Evolutionary conservation across 1,140 invertebrate species (phyloP), one percentile per base, ranked within the genome.

Genomic region (Drosophila suzukii): DNA sequence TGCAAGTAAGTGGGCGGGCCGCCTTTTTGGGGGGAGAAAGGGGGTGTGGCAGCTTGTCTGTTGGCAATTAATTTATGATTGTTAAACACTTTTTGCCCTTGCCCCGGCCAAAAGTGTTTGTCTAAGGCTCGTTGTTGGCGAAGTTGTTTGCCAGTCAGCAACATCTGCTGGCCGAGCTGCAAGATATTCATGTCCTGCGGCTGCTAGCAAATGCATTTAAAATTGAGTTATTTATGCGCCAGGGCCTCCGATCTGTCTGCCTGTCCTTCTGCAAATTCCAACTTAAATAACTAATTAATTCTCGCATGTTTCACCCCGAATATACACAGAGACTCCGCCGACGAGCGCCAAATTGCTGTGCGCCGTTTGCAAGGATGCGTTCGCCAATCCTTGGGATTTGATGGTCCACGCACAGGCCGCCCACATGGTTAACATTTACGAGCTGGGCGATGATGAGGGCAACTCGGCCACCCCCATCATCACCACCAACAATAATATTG

Each of bases 401-500:
- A 96, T 96, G 95, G 96, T 96, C 15, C 96, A 96, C 91, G 95
- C 95, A 63, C 96, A 96, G 86, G 95, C 96, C 27, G 95, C 95
- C 46, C 96, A 96, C 91, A 96, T 96, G 95, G 94, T 96, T 91
- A 96, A 96, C 93, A 96, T 96, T 82, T 96, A 96, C 92, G 95
- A 96, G 92, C 93, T 96, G 67, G 95, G 95, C 67, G 83, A 92
- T 92, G 80, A 93, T 92, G 80, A 93, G 77, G 77, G 66, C 57
- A 75, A 63, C 41, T 59, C 8, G 36, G 72, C 49, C 56, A 73
- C 58, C 62, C 65, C 44, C 58, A 59, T n/a, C 17, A 11, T 10
- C 43, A 10, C 15, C 43, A 20, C 2, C 10, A 20, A 10, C 58
- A 57, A 15, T 36, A 34, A 17, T 15, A 17, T 57, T 70, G 76